Conservation (phyloP, 2,888 invertebrate genomes). For the Stictocephala bisonia region DNA sequence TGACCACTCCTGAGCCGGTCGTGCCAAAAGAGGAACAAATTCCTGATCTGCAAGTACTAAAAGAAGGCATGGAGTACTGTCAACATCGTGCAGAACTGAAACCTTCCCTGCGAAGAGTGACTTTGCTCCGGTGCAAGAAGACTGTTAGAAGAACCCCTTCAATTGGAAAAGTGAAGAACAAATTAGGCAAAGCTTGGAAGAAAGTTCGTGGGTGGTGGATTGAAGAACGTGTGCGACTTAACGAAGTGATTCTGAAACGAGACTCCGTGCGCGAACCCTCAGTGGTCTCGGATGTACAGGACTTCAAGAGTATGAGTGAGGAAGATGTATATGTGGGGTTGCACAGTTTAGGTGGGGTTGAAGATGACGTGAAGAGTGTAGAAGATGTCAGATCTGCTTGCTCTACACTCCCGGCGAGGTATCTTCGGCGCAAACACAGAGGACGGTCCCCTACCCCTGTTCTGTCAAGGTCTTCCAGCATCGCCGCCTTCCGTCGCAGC, state of each 20-base stretch:
- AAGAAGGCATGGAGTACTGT: constrained; percentile 54
- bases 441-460: constrained; percentile 47
- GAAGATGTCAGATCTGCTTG: constrained; percentile 35
- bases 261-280: constrained; percentile 51
- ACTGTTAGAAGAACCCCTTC: constrained; percentile 42
- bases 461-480: constrained; percentile 47
- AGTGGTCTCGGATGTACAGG: constrained; percentile 4
- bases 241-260: constrained; percentile 52
- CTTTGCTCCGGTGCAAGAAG: constrained; percentile 47
- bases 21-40: constrained; percentile 9
- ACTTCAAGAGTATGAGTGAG: background rate
- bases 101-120: constrained; percentile 48
- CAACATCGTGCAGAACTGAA: constrained; percentile 49
- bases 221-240: constrained; percentile 53
- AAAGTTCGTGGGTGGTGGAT: constrained; percentile 57
- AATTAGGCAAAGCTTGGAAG: constrained; percentile 54
- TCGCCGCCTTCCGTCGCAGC: constrained; percentile 50
- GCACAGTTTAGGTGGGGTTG: background rate
- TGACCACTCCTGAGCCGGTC: constrained; percentile 25
- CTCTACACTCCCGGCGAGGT: constrained; percentile 21
- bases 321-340: constrained; percentile 39
- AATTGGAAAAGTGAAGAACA: constrained; percentile 46
- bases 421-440: constrained; percentile 18
- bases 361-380: constrained; percentile 5
- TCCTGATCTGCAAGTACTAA: background rate